Evolutionary conservation across 2,888 invertebrate genomes (phyloP).

Genomic region (Torymus aiolomorphi): DNA sequence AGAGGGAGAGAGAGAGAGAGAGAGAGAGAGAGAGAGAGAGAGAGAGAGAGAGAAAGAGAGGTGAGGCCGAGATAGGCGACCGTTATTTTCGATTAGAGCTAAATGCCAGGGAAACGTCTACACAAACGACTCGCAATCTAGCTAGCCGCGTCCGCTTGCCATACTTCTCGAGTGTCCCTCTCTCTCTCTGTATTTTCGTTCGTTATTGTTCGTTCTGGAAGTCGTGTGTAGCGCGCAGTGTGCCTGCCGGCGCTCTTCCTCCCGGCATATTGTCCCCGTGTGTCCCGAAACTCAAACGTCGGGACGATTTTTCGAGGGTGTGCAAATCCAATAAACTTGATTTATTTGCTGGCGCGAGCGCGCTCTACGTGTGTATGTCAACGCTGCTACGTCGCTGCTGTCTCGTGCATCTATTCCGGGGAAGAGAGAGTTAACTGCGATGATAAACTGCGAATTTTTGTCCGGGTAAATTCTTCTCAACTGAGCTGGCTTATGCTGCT

Average conservation of each 20-base stretch:
- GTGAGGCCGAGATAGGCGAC: neutral
- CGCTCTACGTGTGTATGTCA: neutral
- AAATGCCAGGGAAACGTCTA: conserved; percentile 53
- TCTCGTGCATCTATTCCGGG: conserved; percentile 23
- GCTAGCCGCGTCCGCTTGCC: neutral
- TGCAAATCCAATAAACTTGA: conserved; percentile 53
- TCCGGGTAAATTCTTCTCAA: conserved; percentile 1
- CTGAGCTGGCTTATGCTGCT: too few species aligned
- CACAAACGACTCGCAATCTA: conserved; percentile 28
- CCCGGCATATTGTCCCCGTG: conserved; percentile 7
- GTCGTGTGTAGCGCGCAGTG: neutral
- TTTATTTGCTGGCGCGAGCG: conserved; percentile 29
- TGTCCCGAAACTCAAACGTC: conserved; percentile 35
- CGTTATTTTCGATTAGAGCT: conserved; percentile 60
- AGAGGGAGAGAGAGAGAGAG: too few species aligned
- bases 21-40: too few species aligned
- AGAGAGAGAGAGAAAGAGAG: too few species aligned
- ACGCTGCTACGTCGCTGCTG: neutral
- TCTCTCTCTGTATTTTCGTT: neutral
- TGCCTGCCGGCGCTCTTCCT: neutral
- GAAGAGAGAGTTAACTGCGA: neutral
- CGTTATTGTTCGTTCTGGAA: neutral
- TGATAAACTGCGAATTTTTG: conserved; percentile 25
- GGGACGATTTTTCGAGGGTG: conserved; percentile 41
- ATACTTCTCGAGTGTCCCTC: conserved; percentile 10